Evolutionary conservation across 2,113 vertebrate species (phyloP).

Genomic region (Talpa occidentalis): DNA sequence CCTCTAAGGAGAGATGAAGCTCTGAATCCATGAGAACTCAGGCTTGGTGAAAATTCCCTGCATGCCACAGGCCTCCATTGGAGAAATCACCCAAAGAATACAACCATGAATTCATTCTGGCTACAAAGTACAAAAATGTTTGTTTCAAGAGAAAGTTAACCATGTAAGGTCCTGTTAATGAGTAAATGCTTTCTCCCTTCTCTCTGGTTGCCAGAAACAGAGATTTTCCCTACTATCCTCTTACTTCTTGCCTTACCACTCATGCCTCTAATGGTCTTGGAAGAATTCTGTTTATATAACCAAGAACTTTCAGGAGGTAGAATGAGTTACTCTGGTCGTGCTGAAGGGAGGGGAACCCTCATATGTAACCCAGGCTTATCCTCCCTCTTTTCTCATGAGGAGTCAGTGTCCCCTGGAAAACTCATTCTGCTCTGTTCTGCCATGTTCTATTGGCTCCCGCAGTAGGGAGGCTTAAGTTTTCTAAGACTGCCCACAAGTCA

Average conservation of each 20-base stretch:
- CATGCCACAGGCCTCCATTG: neutral
- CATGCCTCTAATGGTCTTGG: neutral
- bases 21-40: neutral
- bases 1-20: neutral
- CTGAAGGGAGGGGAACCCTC: neutral
- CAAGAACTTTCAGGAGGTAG: accelerated
- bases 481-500: neutral
- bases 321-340: neutral
- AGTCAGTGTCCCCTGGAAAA: neutral
- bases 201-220: neutral
- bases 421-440: neutral
- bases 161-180: neutral
- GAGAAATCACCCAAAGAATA: neutral
- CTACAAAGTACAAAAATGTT: neutral
- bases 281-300: no score
- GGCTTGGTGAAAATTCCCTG: neutral
- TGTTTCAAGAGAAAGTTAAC: slow-evolving; percentile 12
- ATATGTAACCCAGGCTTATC: neutral
- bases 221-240: neutral
- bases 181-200: neutral
- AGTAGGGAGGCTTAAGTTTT: neutral
- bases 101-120: neutral
- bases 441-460: neutral
- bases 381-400: neutral
- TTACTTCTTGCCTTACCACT: neutral